Base-by-base conservation (phyloP, 2,888 invertebrate species). In the Listrodromus nycthemerus region DNA sequence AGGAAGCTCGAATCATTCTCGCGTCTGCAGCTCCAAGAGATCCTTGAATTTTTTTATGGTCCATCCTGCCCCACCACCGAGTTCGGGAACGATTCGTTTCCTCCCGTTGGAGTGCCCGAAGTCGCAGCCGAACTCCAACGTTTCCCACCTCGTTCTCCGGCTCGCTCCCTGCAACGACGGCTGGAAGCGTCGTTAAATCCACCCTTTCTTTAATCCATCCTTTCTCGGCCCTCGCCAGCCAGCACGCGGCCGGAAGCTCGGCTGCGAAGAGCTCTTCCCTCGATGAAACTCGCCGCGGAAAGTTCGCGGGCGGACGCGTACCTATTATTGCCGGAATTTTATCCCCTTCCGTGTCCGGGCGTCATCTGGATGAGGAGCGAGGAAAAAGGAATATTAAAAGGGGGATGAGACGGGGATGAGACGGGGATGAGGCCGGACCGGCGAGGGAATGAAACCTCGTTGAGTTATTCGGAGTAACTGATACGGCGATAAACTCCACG, bases 121-220 rank as follows among this genome's bases (percentile, higher is more conserved):
- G 16, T 70, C 67, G 67, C 86, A 70, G 80, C 76, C 76, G 87
- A 88, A 86, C 86, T 88, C 88, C 86, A n/a, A n/a, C 87, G 86
- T 87, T 88, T 80, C 71, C 75, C 76, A 63, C 52, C 71, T 73
- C 80, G 71, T 69, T 69, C 73, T 58, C 77, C 65, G 78, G 55
- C 52, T 80, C 76, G 55, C 75, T 10, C 61, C 21, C 33, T 67
- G 52, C 83, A 80, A 76, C 80, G 77, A 83, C 80, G 77, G 71
- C 83, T 76, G 77, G 80, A 84, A 80, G 84, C 84, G 71, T 80
- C 84, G 84, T 84, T 84, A 84, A 84, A 84, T 84, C 84, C 81
- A 74, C 41, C 73, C 50, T 52, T 77, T 69, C 77, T 41, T 58
- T 21, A 81, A 74, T 30, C 73, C 50, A 45, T 77, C 74, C 77